Evolutionary conservation across 2,888 invertebrate genomes (phyloP).

Genomic region (Phragmatobia fuliginosa): DNA sequence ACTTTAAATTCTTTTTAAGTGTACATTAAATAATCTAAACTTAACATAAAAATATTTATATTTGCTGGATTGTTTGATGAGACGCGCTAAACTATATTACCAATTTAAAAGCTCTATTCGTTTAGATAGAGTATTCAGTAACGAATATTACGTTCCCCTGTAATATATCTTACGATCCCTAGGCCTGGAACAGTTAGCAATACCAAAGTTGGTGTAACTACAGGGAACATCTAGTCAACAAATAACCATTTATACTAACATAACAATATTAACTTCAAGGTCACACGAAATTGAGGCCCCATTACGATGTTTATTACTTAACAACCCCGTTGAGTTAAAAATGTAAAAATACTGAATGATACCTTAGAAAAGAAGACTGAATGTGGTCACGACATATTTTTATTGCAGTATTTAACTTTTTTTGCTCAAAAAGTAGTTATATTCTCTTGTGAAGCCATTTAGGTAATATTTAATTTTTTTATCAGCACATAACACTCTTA

Average conservation of each 20-base stretch:
- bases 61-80: not conserved
- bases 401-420: not conserved
- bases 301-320: conserved; percentile 27
- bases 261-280: conserved; percentile 32
- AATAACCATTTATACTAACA: not conserved
- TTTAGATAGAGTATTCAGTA: not conserved
- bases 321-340: conserved; percentile 13
- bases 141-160: not conserved
- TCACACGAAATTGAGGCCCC: conserved; percentile 14
- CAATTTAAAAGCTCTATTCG: not conserved
- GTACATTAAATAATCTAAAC: not conserved
- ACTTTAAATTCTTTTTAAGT: not conserved
- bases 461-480: not conserved
- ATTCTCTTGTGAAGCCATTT: not conserved
- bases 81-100: not conserved
- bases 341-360: conserved; percentile 20
- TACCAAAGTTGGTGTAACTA: not conserved
- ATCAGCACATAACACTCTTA: no score
- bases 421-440: not conserved
- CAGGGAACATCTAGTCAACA: not conserved
- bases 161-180: not conserved
- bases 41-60: no score
- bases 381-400: not conserved
- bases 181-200: not conserved
- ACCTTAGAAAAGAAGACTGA: not conserved